A percentile compares a stretch with the other conserved stretches of the same genome.
Conservation (phyloP, 2,888 invertebrate species). For the Caradrina clavipalpis region DNA sequence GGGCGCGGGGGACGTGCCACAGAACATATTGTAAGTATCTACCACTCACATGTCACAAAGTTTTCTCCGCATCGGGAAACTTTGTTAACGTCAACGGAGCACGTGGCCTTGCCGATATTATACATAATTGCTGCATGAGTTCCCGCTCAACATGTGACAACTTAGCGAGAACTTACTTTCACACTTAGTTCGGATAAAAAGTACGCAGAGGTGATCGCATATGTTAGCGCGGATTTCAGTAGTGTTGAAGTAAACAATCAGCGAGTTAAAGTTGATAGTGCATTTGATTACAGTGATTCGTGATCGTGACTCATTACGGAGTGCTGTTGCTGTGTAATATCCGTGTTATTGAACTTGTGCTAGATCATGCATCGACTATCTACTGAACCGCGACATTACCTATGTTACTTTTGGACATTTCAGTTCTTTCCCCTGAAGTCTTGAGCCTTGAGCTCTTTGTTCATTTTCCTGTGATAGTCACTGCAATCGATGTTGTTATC, state of each 20-base stretch:
- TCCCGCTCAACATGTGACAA: constrained; percentile 76
- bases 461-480: constrained; percentile 20
- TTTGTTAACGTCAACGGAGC: constrained; percentile 90
- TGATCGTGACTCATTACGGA: constrained; percentile 51
- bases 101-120: constrained; percentile 88
- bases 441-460: constrained; percentile 15
- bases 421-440: constrained; percentile 6
- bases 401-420: constrained; percentile 24
- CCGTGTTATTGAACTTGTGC: constrained; percentile 62
- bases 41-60: constrained; percentile 91
- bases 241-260: constrained; percentile 25
- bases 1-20: constrained; percentile 70
- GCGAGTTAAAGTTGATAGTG: constrained; percentile 42
- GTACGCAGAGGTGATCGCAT: constrained; percentile 23
- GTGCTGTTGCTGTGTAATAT: constrained; percentile 43
- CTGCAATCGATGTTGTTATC: constrained; percentile 44
- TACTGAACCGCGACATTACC: constrained; percentile 38
- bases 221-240: constrained; percentile 14
- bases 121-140: constrained; percentile 82
- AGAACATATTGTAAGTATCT: constrained; percentile 89
- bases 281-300: constrained; percentile 43
- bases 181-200: constrained; percentile 50
- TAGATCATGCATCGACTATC: constrained; percentile 52
- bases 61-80: constrained; percentile 90
- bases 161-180: constrained; percentile 58